Conservation (phyloP, 1,140 invertebrate species). For the Sminthurides bifidus region DNA sequence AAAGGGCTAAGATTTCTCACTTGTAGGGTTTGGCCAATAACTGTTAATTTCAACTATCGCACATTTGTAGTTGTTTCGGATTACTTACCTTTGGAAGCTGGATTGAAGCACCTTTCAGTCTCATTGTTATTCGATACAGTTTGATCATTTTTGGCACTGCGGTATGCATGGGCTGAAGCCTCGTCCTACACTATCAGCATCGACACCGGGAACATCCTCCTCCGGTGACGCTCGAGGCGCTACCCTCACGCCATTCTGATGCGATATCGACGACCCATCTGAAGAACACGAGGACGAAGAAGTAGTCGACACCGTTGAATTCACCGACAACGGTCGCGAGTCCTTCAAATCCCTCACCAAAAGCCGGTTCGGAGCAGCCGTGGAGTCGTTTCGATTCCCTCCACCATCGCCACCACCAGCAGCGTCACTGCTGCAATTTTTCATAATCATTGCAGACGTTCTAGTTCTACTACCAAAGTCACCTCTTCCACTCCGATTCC, state of each 20-base stretch:
- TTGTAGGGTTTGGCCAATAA: not conserved
- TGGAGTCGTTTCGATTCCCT: constrained; percentile 4
- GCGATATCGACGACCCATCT: constrained; percentile 25
- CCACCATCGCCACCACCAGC: constrained; percentile 4
- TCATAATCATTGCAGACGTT: not conserved
- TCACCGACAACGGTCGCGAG: constrained; percentile 59
- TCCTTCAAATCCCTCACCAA: not conserved
- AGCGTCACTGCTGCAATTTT: no score
- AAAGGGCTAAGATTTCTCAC: no score
- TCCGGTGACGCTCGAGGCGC: constrained; percentile 29
- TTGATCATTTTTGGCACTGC: constrained; percentile 25
- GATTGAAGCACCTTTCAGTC: constrained; percentile 29
- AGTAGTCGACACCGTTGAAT: constrained; percentile 66
- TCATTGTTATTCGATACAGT: constrained; percentile 6
- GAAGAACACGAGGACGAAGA: constrained; percentile 47
- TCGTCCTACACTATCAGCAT: constrained; percentile 23
- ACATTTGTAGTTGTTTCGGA: not conserved
- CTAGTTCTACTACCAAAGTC: no score
- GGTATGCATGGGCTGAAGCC: not conserved
- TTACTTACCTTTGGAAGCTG: constrained; percentile 24
- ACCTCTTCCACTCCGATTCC: no score
- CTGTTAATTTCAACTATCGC: not conserved
- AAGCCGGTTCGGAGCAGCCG: constrained; percentile 6
- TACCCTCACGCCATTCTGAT: not conserved
- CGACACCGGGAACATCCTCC: constrained; percentile 25